Conservation (phyloP, 2,113 vertebrate genomes). For the Oreochromis aureus region DNA sequence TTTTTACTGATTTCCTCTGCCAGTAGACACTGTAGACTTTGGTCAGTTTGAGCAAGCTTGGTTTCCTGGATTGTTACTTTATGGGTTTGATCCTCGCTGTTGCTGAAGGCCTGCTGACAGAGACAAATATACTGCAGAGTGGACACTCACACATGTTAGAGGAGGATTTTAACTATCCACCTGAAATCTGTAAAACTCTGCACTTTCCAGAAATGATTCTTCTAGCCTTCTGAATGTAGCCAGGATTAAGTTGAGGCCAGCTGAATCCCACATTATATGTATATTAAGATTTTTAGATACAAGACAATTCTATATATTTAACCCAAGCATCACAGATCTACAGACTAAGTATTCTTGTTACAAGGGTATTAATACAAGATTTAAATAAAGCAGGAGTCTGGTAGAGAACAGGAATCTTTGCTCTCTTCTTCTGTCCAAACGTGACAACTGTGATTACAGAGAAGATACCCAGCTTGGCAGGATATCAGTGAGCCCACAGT, state of each 20-base stretch:
- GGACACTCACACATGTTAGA: neutral
- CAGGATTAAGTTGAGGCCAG: neutral
- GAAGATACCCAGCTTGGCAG: slow-evolving; percentile 19
- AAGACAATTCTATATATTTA: neutral
- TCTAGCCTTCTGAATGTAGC: neutral
- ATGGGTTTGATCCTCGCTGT: slow-evolving; percentile 1
- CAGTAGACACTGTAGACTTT: neutral
- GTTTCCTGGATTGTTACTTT: slow-evolving; percentile 29
- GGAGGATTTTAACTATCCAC: neutral
- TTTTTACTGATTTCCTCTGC: neutral
- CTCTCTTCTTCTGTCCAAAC: neutral
- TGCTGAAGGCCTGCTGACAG: slow-evolving; percentile 23
- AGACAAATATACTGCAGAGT: neutral
- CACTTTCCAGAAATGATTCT: neutral
- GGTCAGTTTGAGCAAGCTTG: neutral
- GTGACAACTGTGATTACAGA: slow-evolving; percentile 47
- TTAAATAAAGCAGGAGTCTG: neutral
- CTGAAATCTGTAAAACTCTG: neutral
- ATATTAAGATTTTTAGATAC: neutral
- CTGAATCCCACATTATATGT: neutral
- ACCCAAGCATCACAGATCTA: neutral
- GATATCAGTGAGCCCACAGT: slow-evolving; percentile 28
- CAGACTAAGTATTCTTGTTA: neutral
- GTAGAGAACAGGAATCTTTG: neutral
- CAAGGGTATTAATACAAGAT: neutral